Base-by-base conservation (phyloP, 2,888 invertebrate species). In the Keiferia lycopersicella region DNA sequence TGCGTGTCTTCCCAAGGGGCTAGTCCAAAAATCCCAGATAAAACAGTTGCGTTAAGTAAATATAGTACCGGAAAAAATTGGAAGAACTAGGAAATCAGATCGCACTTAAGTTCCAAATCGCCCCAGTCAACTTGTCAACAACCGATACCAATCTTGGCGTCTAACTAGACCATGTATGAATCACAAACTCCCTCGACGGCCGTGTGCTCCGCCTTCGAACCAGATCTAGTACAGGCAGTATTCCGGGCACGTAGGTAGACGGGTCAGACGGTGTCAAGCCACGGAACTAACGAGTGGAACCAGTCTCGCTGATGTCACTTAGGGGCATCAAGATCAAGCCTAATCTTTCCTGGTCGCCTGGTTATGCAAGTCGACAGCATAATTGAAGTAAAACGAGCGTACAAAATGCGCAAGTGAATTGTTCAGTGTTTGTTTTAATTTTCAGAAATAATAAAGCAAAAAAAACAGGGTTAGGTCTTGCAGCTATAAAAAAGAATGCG, bases 251-350 rank as follows among this genome's bases (percentile, higher is more conserved):
- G 61, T 61, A 61, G 61, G 61, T 48, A 26, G 61, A 50, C 58
- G 10, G 58, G 58, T 58, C 58, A 58, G 38, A 1, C 61, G 30
- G 61, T 22, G 61, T 61, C 59, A 57, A 41, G 59, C 30, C 18
- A n/a, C 26, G 48, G 38, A 41, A 41, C 38, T 30, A 48, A 61
- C 48, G 48, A 48, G 48, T 18, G 66, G 64, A 63, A 64, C 64
- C 64, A 57, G 62, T 51, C 38, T 51, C 59, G 58, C 26, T 51
- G 30, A 51, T 62, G 38, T 34, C 58, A 39, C 58, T 39, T 58
- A 39, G 34, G n/a, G 12, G 0, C 39, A 20, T 51, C 58, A 58
- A 34, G 30, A 56, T 56, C 56, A 34, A 56, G 50, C 34, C 58
- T 50, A 50, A 53, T 48, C 41, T 30, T 56, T 50, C 20, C 18